Conservation (phyloP, 1,140 invertebrate genomes). For the Oncopeltus fasciatus region DNA sequence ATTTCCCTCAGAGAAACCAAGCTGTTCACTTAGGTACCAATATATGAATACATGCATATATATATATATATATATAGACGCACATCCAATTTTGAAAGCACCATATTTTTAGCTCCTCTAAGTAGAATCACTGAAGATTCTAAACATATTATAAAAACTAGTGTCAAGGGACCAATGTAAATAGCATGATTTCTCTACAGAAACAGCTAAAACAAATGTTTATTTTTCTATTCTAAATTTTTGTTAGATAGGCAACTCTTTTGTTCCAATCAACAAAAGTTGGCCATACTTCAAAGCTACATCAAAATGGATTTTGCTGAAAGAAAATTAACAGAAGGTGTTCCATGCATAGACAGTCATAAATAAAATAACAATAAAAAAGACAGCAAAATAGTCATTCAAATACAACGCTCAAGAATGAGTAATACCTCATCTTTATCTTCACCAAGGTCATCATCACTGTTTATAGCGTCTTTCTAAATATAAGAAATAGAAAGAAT, state of each 20-base stretch:
- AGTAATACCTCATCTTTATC: neutral
- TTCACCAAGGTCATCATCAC: neutral
- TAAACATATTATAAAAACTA: too few species aligned
- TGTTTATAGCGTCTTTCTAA: constrained; percentile 1
- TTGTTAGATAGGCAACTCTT: neutral
- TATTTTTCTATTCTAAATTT: neutral
- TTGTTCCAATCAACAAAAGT: neutral
- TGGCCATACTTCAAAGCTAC: neutral
- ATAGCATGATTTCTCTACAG: too few species aligned
- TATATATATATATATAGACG: too few species aligned
- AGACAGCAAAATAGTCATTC: constrained; percentile 6
- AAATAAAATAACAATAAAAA: neutral
- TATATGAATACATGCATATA: too few species aligned
- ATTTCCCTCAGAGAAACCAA: too few species aligned
- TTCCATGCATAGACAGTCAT: neutral
- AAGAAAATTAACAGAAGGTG: neutral
- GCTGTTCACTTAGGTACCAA: too few species aligned
- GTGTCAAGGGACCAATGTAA: too few species aligned
- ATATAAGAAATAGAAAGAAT: constrained; percentile 11
- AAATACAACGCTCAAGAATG: constrained; percentile 6
- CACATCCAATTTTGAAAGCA: too few species aligned
- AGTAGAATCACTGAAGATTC: too few species aligned
- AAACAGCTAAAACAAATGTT: too few species aligned
- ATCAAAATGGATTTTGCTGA: neutral
- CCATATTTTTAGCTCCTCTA: too few species aligned